A percentile compares a stretch with the other conserved stretches of the same genome.
Conservation (phyloP, 2,888 invertebrate genomes). For the Andrena haemorrhoa region DNA sequence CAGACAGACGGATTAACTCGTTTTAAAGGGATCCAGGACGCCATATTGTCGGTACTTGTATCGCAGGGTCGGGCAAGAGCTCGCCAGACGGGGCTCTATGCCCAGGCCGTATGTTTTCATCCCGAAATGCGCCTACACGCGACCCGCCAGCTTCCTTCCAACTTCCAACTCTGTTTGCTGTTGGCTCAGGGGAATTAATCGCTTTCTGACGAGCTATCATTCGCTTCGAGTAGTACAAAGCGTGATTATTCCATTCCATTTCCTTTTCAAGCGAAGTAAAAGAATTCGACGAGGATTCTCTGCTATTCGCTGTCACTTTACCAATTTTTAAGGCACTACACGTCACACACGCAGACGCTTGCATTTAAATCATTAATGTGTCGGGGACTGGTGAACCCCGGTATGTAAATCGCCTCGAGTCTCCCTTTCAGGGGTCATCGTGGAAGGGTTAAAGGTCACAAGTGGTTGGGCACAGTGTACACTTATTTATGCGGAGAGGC, state of each 20-base stretch:
- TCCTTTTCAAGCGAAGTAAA: too few relatives aligned
- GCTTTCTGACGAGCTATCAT: too few relatives aligned
- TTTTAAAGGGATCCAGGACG: slow-evolving; percentile 79
- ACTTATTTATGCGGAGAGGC: slow-evolving; percentile 22
- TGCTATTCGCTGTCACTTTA: too few relatives aligned
- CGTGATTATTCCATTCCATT: too few relatives aligned
- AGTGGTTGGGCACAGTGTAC: slow-evolving; percentile 41
- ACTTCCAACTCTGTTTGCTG: too few relatives aligned
- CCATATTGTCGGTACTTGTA: slow-evolving; percentile 62
- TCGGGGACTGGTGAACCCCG: slow-evolving; percentile 19
- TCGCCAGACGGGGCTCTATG: not conserved
- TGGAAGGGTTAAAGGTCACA: slow-evolving; percentile 57
- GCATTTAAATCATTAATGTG: slow-evolving; percentile 31
- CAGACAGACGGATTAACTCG: slow-evolving; percentile 78
- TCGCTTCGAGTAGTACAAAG: too few relatives aligned
- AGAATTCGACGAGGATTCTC: too few relatives aligned
- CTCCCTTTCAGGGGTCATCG: slow-evolving; percentile 53
- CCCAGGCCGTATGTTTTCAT: slow-evolving; percentile 62
- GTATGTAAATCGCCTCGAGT: slow-evolving; percentile 45
- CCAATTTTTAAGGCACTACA: slow-evolving; percentile 22
- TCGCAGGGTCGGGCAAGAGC: not conserved
- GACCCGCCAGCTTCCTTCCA: slow-evolving; percentile 41
- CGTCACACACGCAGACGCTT: slow-evolving; percentile 24
- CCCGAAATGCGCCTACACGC: slow-evolving; percentile 67
- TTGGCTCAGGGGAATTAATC: too few relatives aligned